Evolutionary conservation across 2,797 vertebrate genomes (phyloP).

Genomic region (Podarcis lilfordi): DNA sequence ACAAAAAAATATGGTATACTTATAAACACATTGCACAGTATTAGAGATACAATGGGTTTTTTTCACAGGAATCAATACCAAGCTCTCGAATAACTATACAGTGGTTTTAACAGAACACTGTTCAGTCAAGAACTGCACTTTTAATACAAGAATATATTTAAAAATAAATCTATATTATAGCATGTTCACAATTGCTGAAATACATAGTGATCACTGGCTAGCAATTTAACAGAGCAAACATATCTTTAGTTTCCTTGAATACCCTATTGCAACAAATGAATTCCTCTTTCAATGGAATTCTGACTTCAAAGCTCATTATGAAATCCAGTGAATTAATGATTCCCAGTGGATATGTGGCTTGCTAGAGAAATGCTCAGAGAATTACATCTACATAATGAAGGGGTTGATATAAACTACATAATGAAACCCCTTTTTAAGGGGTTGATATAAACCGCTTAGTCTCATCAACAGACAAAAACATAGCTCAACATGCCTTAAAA

Average conservation of each 20-base stretch:
- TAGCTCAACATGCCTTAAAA: neutral
- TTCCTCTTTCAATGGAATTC: constrained; percentile 9
- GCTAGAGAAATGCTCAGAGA: neutral
- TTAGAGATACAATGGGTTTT: neutral
- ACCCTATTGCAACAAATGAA: constrained; percentile 6
- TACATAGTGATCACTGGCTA: constrained; percentile 7
- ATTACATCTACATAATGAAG: neutral
- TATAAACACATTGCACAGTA: neutral
- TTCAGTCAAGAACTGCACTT: constrained; percentile 17
- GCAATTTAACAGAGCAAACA: constrained; percentile 6
- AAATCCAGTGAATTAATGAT: constrained; percentile 11
- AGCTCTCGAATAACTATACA: constrained; percentile 41
- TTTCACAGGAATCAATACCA: constrained; percentile 45
- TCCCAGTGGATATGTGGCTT: neutral
- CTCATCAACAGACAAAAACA: neutral
- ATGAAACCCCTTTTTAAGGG: neutral
- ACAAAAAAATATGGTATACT: neutral
- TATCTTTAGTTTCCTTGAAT: neutral
- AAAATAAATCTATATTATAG: constrained; percentile 38
- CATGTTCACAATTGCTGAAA: constrained; percentile 15
- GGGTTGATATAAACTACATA: too few relatives aligned
- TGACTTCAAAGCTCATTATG: neutral
- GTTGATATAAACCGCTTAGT: neutral
- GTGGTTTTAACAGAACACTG: constrained; percentile 35
- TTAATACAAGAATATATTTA: constrained; percentile 8